Evolutionary conservation across 2,113 vertebrate genomes (phyloP).

Genomic region (Paralichthys olivaceus): DNA sequence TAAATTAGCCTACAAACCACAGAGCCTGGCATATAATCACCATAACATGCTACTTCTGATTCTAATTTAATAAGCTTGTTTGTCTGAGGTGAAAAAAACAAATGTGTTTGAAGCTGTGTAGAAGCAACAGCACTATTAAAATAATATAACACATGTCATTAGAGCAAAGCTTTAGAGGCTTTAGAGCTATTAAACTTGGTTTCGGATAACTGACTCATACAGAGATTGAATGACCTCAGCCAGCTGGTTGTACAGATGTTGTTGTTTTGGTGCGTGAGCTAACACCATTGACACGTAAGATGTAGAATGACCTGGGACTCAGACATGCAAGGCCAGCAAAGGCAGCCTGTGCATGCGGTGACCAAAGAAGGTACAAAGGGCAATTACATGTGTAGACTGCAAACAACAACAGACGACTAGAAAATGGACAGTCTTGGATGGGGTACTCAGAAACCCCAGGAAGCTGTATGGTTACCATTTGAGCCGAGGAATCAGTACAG

Average conservation of each 20-base stretch:
- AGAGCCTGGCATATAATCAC: conserved; percentile 12
- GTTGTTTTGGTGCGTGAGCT: conserved; percentile 33
- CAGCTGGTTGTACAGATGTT: conserved; percentile 51
- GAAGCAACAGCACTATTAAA: background rate
- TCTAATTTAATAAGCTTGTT: conserved; percentile 43
- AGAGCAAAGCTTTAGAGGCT: conserved; percentile 17
- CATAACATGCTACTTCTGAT: conserved; percentile 25
- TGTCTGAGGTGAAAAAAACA: conserved; percentile 25
- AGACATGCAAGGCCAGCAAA: conserved; percentile 28
- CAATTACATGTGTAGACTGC: conserved; percentile 31
- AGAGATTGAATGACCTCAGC: conserved; percentile 28
- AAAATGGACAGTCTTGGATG: background rate
- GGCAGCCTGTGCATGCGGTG: conserved; percentile 16
- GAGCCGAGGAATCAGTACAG: no score
- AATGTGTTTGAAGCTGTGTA: background rate
- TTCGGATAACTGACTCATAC: background rate
- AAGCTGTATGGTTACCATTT: no score
- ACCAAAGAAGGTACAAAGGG: conserved; percentile 1
- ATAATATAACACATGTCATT: background rate
- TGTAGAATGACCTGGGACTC: conserved; percentile 1
- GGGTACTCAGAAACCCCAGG: background rate
- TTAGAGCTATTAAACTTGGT: conserved; percentile 25
- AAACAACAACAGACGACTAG: no score
- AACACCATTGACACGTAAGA: conserved; percentile 12
- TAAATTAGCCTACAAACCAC: conserved; percentile 57